Evolutionary conservation across 2,113 vertebrate genomes (phyloP).

Genomic region (Circaetus cinerascens): DNA sequence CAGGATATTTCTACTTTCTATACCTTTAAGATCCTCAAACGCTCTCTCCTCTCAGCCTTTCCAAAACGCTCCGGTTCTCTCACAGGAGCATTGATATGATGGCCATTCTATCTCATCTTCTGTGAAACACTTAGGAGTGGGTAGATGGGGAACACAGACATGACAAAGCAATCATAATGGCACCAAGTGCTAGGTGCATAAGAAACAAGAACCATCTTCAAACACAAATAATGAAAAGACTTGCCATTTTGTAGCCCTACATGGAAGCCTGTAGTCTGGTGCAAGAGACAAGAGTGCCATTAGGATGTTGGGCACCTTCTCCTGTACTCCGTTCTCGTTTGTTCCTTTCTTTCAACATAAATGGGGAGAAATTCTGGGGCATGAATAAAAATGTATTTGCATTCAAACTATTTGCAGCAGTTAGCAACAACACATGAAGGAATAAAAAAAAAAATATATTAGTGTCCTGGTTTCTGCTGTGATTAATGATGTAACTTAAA

Average conservation of each 20-base stretch:
- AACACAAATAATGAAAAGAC: neutral
- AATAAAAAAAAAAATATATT: neutral
- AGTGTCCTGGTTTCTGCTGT: neutral
- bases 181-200: neutral
- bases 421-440: neutral
- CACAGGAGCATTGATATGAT: neutral
- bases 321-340: neutral
- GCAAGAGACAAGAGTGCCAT: neutral
- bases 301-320: neutral
- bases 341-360: neutral
- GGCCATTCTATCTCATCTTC: neutral
- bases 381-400: neutral
- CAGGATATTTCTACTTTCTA: neutral
- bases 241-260: neutral
- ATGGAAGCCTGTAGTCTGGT: neutral
- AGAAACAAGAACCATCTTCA: neutral
- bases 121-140: neutral
- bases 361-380: neutral
- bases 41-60: neutral
- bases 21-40: neutral
- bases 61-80: neutral
- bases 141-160: neutral
- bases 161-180: fast-evolving
- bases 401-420: neutral
- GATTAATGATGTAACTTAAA: neutral